Evolutionary conservation across 2,888 invertebrate species (phyloP).

Genomic region (Agonopterix arenella): DNA sequence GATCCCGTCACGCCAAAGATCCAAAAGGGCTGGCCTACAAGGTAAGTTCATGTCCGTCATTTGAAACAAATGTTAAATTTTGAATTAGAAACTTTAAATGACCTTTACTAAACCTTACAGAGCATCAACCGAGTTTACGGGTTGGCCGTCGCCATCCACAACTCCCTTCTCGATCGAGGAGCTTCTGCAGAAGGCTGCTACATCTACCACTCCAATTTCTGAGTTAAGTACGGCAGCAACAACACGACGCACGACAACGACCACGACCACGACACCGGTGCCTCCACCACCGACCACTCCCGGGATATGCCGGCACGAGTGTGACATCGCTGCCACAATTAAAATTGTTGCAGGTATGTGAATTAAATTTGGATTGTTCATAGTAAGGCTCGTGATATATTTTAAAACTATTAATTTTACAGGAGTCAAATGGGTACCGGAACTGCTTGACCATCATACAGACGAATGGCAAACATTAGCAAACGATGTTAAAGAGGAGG

Average conservation of each 20-base stretch:
- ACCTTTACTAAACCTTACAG: constrained; percentile 48
- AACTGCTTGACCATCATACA: constrained; percentile 90
- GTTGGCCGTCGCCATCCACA: constrained; percentile 93
- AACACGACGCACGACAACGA: constrained; percentile 70
- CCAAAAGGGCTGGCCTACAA: constrained; percentile 89
- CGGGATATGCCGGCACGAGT: constrained; percentile 85
- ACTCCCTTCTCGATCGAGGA: constrained; percentile 92
- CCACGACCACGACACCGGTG: constrained; percentile 81
- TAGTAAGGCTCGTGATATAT: not conserved
- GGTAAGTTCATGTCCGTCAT: constrained; percentile 64
- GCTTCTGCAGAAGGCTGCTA: constrained; percentile 82
- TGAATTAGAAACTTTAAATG: not conserved
- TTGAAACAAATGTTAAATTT: not conserved
- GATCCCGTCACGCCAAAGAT: constrained; percentile 79
- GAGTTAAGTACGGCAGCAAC: constrained; percentile 62
- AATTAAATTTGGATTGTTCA: not conserved
- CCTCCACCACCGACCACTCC: constrained; percentile 87
- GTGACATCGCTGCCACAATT: constrained; percentile 91
- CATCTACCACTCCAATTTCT: constrained; percentile 73
- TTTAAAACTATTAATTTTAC: constrained; percentile 13
- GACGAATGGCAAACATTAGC: constrained; percentile 91
- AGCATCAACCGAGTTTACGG: constrained; percentile 92
- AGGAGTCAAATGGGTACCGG: constrained; percentile 89
- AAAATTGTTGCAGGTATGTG: constrained; percentile 83
- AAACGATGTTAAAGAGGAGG: constrained; percentile 87